phyloP scores from a whole-genome alignment of 1,140 invertebrate species.

The Drosophila guanche region DNA sequence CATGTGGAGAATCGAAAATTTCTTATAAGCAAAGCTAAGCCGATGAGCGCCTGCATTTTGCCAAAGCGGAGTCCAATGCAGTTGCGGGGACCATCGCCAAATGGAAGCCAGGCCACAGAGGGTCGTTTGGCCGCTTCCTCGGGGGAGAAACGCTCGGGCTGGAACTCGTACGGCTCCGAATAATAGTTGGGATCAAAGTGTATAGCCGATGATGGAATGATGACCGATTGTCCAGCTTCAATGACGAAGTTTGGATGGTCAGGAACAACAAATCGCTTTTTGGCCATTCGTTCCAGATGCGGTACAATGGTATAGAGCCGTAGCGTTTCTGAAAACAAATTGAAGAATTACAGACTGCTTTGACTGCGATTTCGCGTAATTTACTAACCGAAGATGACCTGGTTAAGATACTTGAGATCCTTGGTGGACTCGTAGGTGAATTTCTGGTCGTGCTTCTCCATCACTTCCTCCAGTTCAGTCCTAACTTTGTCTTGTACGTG shows the following conservation, averaged over 20 bases:
- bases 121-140: constrained; percentile 79
- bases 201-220: constrained; percentile 86
- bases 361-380: fast-evolving
- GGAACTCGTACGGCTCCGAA: constrained; percentile 85
- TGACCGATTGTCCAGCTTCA: constrained; percentile 86
- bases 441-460: constrained; percentile 83
- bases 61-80: constrained; percentile 84
- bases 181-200: constrained; percentile 86
- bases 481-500: constrained; percentile 86
- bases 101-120: constrained; percentile 85
- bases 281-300: constrained; percentile 85
- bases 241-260: constrained; percentile 85
- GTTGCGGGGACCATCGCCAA: constrained; percentile 86
- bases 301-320: constrained; percentile 87
- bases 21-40: constrained; percentile 77
- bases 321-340: constrained; percentile 85
- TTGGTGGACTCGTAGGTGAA: constrained; percentile 85
- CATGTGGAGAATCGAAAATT: constrained; percentile 71
- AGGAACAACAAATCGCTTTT: constrained; percentile 86
- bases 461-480: constrained; percentile 85
- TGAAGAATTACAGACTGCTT: fast-evolving
- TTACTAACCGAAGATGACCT: constrained; percentile 68
- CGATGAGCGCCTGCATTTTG: constrained; percentile 83
- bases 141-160: constrained; percentile 85
- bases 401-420: constrained; percentile 85